Conservation (phyloP, 1,140 invertebrate genomes). For the Physella acuta region DNA sequence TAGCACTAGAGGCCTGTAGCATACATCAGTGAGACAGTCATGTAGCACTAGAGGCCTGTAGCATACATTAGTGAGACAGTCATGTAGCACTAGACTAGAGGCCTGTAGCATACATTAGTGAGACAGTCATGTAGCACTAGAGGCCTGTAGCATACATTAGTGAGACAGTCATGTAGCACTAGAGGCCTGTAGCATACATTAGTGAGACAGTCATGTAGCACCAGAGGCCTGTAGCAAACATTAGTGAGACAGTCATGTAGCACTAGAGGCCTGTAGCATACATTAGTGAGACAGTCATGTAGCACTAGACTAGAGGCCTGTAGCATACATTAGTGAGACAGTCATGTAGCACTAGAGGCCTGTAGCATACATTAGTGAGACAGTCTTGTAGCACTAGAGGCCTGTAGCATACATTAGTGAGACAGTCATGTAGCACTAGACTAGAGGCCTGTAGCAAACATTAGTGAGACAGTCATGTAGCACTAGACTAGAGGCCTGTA, state of each 20-base stretch:
- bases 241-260: no score
- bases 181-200: conserved; percentile 50
- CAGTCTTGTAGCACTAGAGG: conserved; percentile 55
- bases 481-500: conserved; percentile 38
- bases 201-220: conserved; percentile 57
- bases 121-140: conserved; percentile 55
- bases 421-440: conserved; percentile 46
- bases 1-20: conserved; percentile 40
- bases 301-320: conserved; percentile 36
- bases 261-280: conserved; percentile 48
- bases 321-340: conserved; percentile 54
- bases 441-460: conserved; percentile 51
- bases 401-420: conserved; percentile 52
- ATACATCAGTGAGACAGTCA: no score
- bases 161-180: conserved; percentile 44
- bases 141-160: conserved; percentile 43
- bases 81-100: conserved; percentile 44
- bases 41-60: conserved; percentile 48
- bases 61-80: conserved; percentile 57
- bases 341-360: conserved; percentile 52
- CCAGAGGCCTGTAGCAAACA: conserved; percentile 35
- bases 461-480: conserved; percentile 58
- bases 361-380: conserved; percentile 31
- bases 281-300: conserved; percentile 59
- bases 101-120: conserved; percentile 52